phyloP scores from a whole-genome alignment of 2,888 invertebrate genomes.

The Physocephala rufipes region DNA sequence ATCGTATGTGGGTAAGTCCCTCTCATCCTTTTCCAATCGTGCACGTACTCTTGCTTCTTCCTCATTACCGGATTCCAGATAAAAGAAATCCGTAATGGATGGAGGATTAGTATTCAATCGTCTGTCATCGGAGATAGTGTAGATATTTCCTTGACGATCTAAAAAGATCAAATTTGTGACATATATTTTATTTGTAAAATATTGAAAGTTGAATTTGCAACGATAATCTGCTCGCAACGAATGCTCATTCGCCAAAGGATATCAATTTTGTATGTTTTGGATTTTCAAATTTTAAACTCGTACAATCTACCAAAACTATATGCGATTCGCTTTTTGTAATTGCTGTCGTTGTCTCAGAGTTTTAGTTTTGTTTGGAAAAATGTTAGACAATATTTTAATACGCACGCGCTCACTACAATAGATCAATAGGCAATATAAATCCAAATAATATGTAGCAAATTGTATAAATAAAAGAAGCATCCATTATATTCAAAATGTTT shows the following conservation, averaged over 20 bases:
- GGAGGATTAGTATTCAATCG: slow-evolving; percentile 40
- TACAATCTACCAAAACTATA: slow-evolving; percentile 13
- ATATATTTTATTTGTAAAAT: no score
- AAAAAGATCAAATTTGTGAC: slow-evolving; percentile 31
- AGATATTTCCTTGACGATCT: slow-evolving; percentile 56
- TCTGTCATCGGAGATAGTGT: slow-evolving; percentile 49
- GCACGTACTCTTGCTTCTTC: slow-evolving; percentile 56
- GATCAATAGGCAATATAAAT: slow-evolving; percentile 48
- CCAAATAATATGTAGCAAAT: slow-evolving; percentile 38
- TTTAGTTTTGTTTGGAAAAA: slow-evolving; percentile 45
- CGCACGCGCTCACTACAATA: slow-evolving; percentile 53
- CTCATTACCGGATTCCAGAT: slow-evolving; percentile 55
- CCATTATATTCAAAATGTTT: slow-evolving; percentile 9
- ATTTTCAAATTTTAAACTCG: background rate
- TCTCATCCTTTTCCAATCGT: slow-evolving; percentile 59
- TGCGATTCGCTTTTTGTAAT: slow-evolving; percentile 6
- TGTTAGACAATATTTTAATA: slow-evolving; percentile 48
- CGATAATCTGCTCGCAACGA: no score
- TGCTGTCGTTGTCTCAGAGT: slow-evolving; percentile 10
- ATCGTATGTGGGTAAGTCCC: slow-evolving; percentile 61
- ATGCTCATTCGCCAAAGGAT: no score
- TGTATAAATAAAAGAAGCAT: slow-evolving; percentile 34
- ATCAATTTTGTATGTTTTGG: no score
- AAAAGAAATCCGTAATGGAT: slow-evolving; percentile 58
- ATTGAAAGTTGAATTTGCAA: no score